Evolutionary conservation across 2,797 vertebrate species (phyloP).

Genomic region (Acomys russatus): DNA sequence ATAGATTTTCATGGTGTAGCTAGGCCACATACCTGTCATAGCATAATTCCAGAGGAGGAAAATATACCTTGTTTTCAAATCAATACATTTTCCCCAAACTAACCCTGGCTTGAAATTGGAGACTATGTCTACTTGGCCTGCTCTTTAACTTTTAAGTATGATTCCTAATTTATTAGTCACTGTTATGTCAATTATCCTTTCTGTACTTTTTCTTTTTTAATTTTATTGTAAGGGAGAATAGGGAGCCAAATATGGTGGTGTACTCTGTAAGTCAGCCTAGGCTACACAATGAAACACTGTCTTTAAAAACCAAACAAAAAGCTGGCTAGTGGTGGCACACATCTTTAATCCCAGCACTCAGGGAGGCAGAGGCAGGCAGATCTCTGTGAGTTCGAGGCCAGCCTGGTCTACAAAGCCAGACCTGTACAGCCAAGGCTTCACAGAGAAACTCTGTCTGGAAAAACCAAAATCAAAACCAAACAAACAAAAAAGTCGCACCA

Average conservation of each 20-base stretch:
- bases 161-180: conserved; percentile 32
- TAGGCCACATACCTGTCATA: neutral
- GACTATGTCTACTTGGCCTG: neutral
- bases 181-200: neutral
- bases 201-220: too few relatives aligned
- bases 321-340: too few relatives aligned
- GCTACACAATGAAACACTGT: neutral
- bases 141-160: conserved; percentile 3
- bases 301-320: neutral
- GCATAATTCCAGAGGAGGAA: neutral
- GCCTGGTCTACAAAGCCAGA: too few relatives aligned
- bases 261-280: neutral
- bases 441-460: too few relatives aligned
- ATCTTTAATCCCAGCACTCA: too few relatives aligned
- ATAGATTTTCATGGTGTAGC: conserved; percentile 8
- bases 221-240: neutral
- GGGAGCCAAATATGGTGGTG: neutral
- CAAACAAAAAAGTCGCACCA: too few relatives aligned
- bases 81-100: neutral
- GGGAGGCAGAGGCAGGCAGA: too few relatives aligned
- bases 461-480: too few relatives aligned
- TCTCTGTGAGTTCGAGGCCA: too few relatives aligned
- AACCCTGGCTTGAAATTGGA: conserved; percentile 34
- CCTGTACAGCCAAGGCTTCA: too few relatives aligned
- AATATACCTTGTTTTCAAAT: neutral